Conservation (phyloP, 1,140 invertebrate species). For the Trichogramma pretiosum region DNA sequence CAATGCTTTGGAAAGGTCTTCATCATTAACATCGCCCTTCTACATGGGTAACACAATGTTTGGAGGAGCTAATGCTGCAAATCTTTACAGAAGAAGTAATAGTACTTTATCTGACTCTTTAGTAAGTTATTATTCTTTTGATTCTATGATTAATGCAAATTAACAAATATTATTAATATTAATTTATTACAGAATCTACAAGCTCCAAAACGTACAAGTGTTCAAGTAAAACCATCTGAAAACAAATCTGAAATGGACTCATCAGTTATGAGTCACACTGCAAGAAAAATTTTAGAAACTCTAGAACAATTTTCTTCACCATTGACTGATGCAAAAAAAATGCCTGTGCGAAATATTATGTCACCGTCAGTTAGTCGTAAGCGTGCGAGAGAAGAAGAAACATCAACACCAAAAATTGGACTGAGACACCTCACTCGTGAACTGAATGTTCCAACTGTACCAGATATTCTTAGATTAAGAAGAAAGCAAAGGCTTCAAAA, state of each 20-base stretch:
- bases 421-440: conserved; percentile 43
- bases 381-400: conserved; percentile 27
- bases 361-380: conserved; percentile 22
- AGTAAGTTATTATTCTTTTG: conserved; percentile 24
- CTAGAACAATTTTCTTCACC: conserved; percentile 67
- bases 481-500: conserved; percentile 50
- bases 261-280: conserved; percentile 50
- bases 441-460: conserved; percentile 49
- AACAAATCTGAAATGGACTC: conserved; percentile 25
- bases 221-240: conserved; percentile 46
- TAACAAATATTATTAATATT: neutral
- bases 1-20: conserved; percentile 26
- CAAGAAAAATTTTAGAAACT: conserved; percentile 60
- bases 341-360: conserved; percentile 45
- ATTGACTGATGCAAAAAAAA: conserved; percentile 61
- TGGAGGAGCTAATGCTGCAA: conserved; percentile 61
- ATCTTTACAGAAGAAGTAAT: conserved; percentile 48
- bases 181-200: neutral
- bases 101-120: conserved; percentile 34
- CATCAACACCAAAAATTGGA: conserved; percentile 27
- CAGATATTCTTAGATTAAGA: conserved; percentile 53
- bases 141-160: too few relatives aligned
- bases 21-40: conserved; percentile 56
- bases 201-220: conserved; percentile 35
- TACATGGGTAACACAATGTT: conserved; percentile 72